Base-by-base conservation (phyloP, 2,888 invertebrate species). In the Limnephilus lunatus region DNA sequence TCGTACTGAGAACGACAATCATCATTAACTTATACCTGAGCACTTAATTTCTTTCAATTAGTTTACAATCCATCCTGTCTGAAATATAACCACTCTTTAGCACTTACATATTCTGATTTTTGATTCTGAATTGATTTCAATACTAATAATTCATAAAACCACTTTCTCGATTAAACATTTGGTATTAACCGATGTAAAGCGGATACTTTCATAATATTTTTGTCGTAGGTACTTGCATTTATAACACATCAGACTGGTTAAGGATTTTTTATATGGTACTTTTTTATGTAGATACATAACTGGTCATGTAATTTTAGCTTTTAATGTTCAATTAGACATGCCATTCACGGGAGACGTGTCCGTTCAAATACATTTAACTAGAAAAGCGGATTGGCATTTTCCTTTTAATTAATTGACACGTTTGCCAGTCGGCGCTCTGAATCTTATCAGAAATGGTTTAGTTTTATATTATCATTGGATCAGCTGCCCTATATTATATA, bases 71-170 rank as follows among this genome's bases (percentile, higher is more conserved):
- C 68, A 68, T 68, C 25, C 25, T 68, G 25, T 68, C 68, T 68
- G 25, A 68, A 25, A 83, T 83, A 83, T 25, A 35, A 25, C 35
- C 83, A 25, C 25, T 83, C 19, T 15, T 83, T 83, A 83, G 35
- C 25, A 35, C 39, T 83, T 0, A 48, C 48, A 3, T 48, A 15
- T 48, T 48, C 11, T 9, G 83, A 11, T 83, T 83, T 82, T 83
- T 83, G 32, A 31, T 31, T 31, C 82, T 31, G 32, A 32, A 32
- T 32, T 82, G 82, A 82, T 14, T 32, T 19, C 35, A 83, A 32
- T 35, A 83, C 35, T 83, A 83, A 83, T 83, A 83, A 35, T 83
- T 32, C 35, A 35, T 83, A 14, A 68, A 68, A 25, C 68, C 68
- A 68, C 68, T 68, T 68, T 68, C 68, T 68, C 25, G 68, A 68